Percentiles rank a stretch among this genome's conserved stretches.
phyloP scores from a whole-genome alignment of 2,113 vertebrate genomes.

The Tringa solitaria region DNA sequence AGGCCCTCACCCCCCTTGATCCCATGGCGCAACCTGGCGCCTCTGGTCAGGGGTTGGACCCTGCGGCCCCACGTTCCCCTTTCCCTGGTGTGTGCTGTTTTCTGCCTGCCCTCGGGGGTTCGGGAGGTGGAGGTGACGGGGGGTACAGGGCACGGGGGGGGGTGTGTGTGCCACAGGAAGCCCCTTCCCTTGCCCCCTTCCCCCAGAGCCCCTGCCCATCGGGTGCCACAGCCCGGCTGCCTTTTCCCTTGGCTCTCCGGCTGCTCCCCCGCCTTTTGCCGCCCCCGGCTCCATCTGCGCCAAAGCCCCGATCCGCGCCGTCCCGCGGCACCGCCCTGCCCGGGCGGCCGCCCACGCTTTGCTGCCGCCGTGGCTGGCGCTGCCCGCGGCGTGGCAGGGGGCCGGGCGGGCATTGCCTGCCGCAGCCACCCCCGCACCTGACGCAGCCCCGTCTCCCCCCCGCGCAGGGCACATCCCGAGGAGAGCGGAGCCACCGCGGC shows the following conservation, averaged over 20 bases:
- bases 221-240: neutral
- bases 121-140: neutral
- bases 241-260: neutral
- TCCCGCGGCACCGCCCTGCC: neutral
- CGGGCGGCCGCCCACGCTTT: neutral
- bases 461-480: constrained; percentile 77
- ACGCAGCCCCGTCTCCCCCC: neutral
- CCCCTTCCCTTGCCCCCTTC: neutral
- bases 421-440: neutral
- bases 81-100: neutral
- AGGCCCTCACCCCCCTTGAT: neutral
- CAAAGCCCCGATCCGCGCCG: neutral
- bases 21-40: rapidly evolving
- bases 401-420: neutral
- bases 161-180: neutral
- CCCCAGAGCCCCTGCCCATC: neutral
- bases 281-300: neutral
- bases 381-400: neutral
- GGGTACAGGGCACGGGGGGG: neutral
- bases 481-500: constrained; percentile 64
- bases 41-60: neutral
- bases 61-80: neutral
- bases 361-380: neutral
- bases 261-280: neutral
- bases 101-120: neutral